A percentile compares a stretch with the other conserved stretches of the same genome.
Evolutionary conservation across 2,888 invertebrate genomes (phyloP).

Genomic region (Candidula unifasciata): DNA sequence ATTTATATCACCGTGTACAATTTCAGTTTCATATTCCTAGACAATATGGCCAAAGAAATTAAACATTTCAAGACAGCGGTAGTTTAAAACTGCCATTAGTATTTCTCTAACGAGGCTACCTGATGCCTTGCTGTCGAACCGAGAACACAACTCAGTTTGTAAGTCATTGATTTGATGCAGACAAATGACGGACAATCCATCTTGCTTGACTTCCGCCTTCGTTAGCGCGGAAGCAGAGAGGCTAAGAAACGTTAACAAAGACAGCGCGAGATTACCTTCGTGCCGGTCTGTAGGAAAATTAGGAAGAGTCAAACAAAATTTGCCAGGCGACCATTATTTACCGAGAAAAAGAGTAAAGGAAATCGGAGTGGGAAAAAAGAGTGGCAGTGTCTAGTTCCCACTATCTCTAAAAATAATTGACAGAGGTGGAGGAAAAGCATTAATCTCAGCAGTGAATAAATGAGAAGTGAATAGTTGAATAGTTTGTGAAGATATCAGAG

Average conservation of each 20-base stretch:
- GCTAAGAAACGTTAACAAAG: background rate
- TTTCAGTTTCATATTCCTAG: too few relatives aligned
- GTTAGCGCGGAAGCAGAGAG: background rate
- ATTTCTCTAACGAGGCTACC: conserved; percentile 11
- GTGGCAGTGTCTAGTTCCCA: too few relatives aligned
- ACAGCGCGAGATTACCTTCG: background rate
- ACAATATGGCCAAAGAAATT: background rate
- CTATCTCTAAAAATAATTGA: too few relatives aligned
- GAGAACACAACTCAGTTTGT: background rate
- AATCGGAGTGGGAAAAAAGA: too few relatives aligned
- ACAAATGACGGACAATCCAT: conserved; percentile 1
- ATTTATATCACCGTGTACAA: too few relatives aligned
- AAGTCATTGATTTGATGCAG: conserved; percentile 9
- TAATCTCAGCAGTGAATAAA: too few relatives aligned
- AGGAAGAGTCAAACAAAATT: too few relatives aligned
- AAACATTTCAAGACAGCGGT: background rate
- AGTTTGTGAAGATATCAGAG: too few relatives aligned
- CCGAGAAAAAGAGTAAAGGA: too few relatives aligned
- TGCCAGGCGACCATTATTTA: too few relatives aligned
- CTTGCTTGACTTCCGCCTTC: background rate
- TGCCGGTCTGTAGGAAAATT: background rate
- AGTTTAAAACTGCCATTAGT: background rate
- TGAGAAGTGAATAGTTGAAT: too few relatives aligned
- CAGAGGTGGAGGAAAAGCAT: too few relatives aligned
- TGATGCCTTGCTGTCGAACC: background rate